Percentiles rank a stretch among this genome's conserved stretches.
Conservation (phyloP, 2,888 invertebrate genomes). For the Drosophila neotestacea region DNA sequence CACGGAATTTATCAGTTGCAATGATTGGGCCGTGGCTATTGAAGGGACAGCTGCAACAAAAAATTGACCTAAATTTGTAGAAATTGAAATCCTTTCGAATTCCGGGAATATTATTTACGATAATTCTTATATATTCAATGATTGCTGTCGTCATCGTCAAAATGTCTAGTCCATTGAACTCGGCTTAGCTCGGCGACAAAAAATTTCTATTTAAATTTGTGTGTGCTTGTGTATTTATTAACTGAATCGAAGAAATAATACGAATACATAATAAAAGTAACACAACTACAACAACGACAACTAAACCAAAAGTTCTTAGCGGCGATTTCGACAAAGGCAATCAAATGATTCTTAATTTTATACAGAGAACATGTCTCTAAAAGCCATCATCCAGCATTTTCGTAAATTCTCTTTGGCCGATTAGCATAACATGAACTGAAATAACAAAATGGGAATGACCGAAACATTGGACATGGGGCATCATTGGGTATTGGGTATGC, state of each 20-base stretch:
- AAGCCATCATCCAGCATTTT: constrained; percentile 50
- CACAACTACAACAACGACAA: constrained; percentile 43
- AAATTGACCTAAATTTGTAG: neutral
- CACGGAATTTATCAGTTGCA: constrained; percentile 17
- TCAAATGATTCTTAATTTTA: constrained; percentile 76
- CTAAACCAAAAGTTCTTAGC: constrained; percentile 50
- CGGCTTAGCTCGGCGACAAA: constrained; percentile 55
- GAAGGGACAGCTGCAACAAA: constrained; percentile 34
- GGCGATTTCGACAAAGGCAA: constrained; percentile 66
- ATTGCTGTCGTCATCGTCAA: constrained; percentile 8
- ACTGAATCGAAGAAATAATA: constrained; percentile 60
- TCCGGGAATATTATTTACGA: constrained; percentile 30
- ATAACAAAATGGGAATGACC: constrained; percentile 73
- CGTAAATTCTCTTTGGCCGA: constrained; percentile 50
- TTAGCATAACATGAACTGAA: constrained; percentile 77
- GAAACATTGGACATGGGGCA: constrained; percentile 20
- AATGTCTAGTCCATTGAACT: constrained; percentile 63
- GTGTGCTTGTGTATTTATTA: constrained; percentile 49
- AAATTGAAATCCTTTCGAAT: constrained; percentile 60
- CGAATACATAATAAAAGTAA: constrained; percentile 53
- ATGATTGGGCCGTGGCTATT: constrained; percentile 51
- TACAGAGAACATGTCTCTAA: constrained; percentile 74
- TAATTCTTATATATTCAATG: neutral
- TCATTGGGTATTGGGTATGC: constrained; percentile 6
- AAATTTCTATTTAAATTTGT: constrained; percentile 69